A percentile compares a stretch with the other conserved stretches of the same genome.
Conservation (phyloP, 2,888 invertebrate species). For the Limnephilus rhombicus region DNA sequence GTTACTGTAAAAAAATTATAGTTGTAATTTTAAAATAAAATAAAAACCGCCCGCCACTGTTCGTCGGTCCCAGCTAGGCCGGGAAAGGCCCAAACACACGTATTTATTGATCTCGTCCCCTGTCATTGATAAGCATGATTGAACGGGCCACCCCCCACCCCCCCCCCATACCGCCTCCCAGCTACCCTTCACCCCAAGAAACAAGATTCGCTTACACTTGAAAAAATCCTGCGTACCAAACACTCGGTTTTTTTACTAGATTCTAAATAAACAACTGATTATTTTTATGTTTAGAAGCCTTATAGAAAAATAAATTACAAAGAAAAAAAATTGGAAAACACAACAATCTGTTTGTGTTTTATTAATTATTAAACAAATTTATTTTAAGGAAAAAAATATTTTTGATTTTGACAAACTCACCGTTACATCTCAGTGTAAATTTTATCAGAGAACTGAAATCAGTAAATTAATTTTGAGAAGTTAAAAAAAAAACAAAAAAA, state of each 20-base stretch:
- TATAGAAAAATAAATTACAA: too few relatives aligned
- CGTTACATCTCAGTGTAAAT: too few relatives aligned
- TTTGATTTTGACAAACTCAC: too few relatives aligned
- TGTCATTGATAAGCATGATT: slow-evolving; percentile 66
- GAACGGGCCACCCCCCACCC: slow-evolving; percentile 51
- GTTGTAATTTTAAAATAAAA: not conserved
- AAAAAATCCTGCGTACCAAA: not conserved
- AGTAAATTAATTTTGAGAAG: too few relatives aligned
- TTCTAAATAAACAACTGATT: not conserved
- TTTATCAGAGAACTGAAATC: too few relatives aligned
- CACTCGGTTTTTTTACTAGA: slow-evolving; percentile 21
- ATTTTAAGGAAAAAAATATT: too few relatives aligned
- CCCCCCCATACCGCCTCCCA: not conserved
- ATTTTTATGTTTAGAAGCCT: not conserved
- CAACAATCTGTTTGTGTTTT: too few relatives aligned
- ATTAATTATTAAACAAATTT: too few relatives aligned
- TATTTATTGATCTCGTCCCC: slow-evolving; percentile 66
- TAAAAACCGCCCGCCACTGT: not conserved
- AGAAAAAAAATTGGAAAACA: too few relatives aligned
- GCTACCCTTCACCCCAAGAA: not conserved
- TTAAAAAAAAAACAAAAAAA: too few relatives aligned
- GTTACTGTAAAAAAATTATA: too few relatives aligned
- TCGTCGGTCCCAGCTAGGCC: not conserved
- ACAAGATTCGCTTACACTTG: slow-evolving; percentile 42
- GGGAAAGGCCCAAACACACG: slow-evolving; percentile 45